Percentiles rank a stretch among this genome's conserved stretches.
Conservation (phyloP, 2,113 vertebrate genomes). For the Microtus pennsylvanicus region DNA sequence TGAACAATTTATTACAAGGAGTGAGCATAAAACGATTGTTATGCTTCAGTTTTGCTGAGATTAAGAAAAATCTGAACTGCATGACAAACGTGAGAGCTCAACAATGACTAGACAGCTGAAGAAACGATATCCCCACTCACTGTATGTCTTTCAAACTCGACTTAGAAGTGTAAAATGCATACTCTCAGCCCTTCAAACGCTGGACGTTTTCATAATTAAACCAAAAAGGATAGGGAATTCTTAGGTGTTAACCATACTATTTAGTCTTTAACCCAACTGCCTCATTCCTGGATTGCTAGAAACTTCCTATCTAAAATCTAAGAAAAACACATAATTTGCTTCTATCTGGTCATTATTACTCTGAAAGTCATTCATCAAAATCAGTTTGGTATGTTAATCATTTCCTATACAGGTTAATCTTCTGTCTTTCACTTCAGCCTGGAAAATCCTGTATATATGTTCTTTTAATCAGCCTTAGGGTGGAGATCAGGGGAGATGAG, state of each 20-base stretch:
- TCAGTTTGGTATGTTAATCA: not conserved
- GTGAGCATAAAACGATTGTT: not conserved
- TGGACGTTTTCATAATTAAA: not conserved
- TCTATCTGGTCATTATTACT: not conserved
- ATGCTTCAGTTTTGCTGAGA: not conserved
- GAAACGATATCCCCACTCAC: not conserved
- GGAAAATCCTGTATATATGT: not conserved
- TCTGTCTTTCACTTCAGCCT: not conserved
- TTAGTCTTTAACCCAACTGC: not conserved
- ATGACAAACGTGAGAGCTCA: not conserved
- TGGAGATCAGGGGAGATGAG: not conserved
- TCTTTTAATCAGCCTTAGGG: not conserved
- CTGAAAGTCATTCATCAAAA: conserved; percentile 22
- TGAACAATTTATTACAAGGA: not conserved
- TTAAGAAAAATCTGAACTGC: not conserved
- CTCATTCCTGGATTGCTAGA: not conserved
- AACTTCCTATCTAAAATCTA: not conserved
- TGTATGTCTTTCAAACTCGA: conserved; percentile 14
- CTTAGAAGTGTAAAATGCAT: not conserved
- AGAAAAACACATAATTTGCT: not conserved
- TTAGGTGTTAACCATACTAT: not conserved
- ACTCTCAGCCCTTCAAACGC: not conserved
- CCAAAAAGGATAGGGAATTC: not conserved
- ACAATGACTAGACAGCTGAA: not conserved
- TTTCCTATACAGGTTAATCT: not conserved